These are phyloP conservation scores for Caenorhabditis zanzibari DNA, from an alignment of 2,888 invertebrate species.

Conservation along the genomic window DNA sequence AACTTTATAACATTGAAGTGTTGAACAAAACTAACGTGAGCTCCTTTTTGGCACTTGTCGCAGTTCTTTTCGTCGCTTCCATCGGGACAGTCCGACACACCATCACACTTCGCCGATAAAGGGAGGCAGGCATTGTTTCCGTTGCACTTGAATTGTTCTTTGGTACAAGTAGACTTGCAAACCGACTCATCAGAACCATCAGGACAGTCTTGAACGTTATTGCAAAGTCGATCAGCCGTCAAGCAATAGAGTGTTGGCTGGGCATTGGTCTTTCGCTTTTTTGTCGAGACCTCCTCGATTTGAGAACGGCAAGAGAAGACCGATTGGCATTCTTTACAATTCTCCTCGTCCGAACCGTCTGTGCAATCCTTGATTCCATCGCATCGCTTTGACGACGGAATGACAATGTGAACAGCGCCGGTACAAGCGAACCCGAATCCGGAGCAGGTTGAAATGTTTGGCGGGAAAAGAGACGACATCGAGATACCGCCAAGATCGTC, in stretches of 20 bases:
- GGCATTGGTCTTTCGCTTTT: constrained; percentile 29
- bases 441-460: constrained; percentile 75
- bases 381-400: constrained; percentile 73
- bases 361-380: constrained; percentile 77
- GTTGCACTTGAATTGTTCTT: constrained; percentile 62
- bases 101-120: constrained; percentile 65
- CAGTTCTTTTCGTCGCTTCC: constrained; percentile 72
- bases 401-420: constrained; percentile 68
- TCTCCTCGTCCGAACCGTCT: constrained; percentile 76
- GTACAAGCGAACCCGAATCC: constrained; percentile 80
- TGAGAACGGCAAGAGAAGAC: constrained; percentile 74
- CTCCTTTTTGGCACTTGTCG: constrained; percentile 62
- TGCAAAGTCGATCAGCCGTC: constrained; percentile 70
- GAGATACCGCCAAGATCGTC: constrained; percentile 62
- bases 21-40: constrained; percentile 67
- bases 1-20: too few relatives aligned
- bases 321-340: constrained; percentile 77
- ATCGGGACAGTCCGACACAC: constrained; percentile 68
- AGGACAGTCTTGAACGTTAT: constrained; percentile 74
- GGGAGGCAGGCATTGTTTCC: constrained; percentile 67
- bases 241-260: constrained; percentile 62
- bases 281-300: constrained; percentile 22
- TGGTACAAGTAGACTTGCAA: constrained; percentile 58
- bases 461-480: constrained; percentile 72
- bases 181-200: constrained; percentile 74